Base-by-base conservation (phyloP, 2,797 vertebrate genomes). In the Taeniopygia guttata region DNA sequence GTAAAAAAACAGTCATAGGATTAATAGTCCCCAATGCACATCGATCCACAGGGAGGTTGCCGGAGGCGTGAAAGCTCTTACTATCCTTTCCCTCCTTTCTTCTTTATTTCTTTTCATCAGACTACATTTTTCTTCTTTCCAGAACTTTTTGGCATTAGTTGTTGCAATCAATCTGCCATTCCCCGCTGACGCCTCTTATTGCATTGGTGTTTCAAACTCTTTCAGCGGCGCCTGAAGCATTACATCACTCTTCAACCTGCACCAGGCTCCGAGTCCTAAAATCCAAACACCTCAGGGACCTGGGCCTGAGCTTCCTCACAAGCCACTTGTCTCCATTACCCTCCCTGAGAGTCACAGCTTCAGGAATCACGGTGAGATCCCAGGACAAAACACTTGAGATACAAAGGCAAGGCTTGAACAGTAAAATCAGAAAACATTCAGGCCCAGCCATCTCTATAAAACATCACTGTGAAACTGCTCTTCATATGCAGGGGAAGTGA, bases 141-240 rank as follows among this genome's bases (percentile, higher is more conserved):
- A 91, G 70, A 94, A 87, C 70, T 79, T 95, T 69, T 46, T 92
- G 74, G 56, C 54, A 40, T 74, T 82, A 67, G 70, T 49, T 70
- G 51, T 60, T 89, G 88, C 81, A 89, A 87, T 95, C 92, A 93
- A 94, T 92, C 74, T 92, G 72, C 74, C 5, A 2, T 83, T 87
- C 92, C 93, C 92, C 1, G 2, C 63, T 64, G 88, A 60, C 0
- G 1, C 56, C 49, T 84, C 59, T 87, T 93, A 76, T 72, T 90
- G 89, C 67, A 48, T 63, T 94, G 88, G 19, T 76, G 91, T 84
- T 77, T 70, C 81, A 70, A 79, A 70, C 72, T 92, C 72, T 92
- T 94, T 82, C 63, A 40, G 52, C 8, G 20, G 45, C 0, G 45
- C 92, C 88, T 89, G 86, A 11, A 94, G 96, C 72, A 3, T 60